Conservation (phyloP, 2,113 vertebrate genomes). For the Elephas maximus region DNA sequence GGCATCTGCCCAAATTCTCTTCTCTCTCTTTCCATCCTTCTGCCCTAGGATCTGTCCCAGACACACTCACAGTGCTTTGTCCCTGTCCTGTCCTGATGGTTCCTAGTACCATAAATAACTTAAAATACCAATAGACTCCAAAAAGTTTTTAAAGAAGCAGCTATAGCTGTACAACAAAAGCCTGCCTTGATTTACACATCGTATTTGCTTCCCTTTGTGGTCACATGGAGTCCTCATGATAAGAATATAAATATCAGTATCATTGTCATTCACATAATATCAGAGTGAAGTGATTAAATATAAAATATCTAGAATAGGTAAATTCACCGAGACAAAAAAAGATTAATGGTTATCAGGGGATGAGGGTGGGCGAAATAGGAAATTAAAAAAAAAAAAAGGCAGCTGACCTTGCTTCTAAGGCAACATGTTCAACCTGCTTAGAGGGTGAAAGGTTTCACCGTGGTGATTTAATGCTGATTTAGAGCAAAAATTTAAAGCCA, state of each 20-base stretch:
- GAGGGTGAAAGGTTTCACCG: not conserved
- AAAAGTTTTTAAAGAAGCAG: not conserved
- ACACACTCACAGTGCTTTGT: not conserved
- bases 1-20: not conserved
- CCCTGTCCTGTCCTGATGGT: not conserved
- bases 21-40: too few species aligned
- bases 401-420: not conserved
- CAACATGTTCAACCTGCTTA: not conserved
- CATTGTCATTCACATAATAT: not conserved
- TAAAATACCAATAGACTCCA: not conserved
- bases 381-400: not conserved
- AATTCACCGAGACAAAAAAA: too few species aligned
- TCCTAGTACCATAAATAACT: too few species aligned
- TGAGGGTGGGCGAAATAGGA: too few species aligned
- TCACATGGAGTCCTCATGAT: not conserved
- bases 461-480: not conserved
- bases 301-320: too few species aligned
- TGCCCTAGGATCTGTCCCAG: accelerated
- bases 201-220: too few species aligned
- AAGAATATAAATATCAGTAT: too few species aligned
- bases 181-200: too few species aligned
- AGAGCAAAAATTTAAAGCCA: not conserved
- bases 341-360: too few species aligned
- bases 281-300: not conserved
- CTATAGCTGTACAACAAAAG: not conserved